phyloP scores from a whole-genome alignment of 1,140 invertebrate species.

The Zeugodacus cucurbitae region DNA sequence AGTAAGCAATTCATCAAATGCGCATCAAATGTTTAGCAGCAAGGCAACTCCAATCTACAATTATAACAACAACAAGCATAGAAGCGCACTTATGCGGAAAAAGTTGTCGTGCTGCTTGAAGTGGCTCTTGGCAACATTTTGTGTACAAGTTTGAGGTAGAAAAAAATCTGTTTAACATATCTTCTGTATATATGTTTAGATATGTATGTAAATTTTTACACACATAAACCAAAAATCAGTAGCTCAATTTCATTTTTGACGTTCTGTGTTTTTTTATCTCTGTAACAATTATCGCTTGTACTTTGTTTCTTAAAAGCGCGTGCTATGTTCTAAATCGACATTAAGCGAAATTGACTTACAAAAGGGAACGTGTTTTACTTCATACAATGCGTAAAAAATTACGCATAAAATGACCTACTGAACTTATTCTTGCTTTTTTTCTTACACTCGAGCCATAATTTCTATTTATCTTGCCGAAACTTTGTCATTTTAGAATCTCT shows the following conservation, averaged over 20 bases:
- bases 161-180: neutral
- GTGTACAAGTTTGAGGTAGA: neutral
- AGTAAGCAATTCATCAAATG: neutral
- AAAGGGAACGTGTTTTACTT: neutral
- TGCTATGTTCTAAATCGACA: neutral
- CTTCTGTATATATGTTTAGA: neutral
- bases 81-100: neutral
- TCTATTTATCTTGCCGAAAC: no score
- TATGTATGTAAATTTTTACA: no score
- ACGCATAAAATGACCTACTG: no score
- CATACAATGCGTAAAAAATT: neutral
- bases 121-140: neutral
- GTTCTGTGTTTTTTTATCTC: neutral
- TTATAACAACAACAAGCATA: neutral
- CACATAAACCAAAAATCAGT: neutral
- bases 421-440: no score
- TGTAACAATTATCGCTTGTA: neutral
- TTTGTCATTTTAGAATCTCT: no score
- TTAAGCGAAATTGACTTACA: neutral
- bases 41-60: neutral
- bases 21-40: neutral
- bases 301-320: neutral
- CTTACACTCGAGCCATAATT: no score
- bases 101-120: neutral
- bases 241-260: constrained; percentile 7